Evolutionary conservation across 2,113 vertebrate species (phyloP), one percentile per base, ranked within the genome.

Genomic region (Caloenas nicobarica): DNA sequence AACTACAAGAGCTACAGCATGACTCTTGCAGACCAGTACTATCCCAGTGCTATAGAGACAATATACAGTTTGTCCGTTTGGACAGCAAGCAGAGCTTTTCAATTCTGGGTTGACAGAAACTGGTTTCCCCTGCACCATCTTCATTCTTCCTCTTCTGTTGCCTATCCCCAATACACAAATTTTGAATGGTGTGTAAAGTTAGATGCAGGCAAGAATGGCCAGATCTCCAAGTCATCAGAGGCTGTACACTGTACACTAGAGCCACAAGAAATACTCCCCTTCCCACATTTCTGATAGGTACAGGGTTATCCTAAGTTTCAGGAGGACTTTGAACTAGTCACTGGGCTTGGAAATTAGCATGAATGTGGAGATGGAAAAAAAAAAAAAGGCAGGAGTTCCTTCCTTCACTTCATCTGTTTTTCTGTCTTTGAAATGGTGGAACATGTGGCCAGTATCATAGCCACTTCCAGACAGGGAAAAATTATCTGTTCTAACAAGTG

Each of bases 51-150:
- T 19, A 7, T 25, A 25, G 50, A 82, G 48, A 10, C 17, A 56
- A n/a, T 60, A 31, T 34, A 42, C 8, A 50, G 42, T 65, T 56
- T 69, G 16, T 23, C 40, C 50, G 25, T 62, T 50, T 57, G 58
- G 44, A 60, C 31, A 57, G 36, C 24, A 65, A 60, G 40, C 25
- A 71, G 36, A n/a, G 29, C 24, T 65, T 46, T 71, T 71, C 38
- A 58, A 3, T 70, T 36, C 50, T 38, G 19, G 5, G 6, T 48
- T 65, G 25, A 13, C 44, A 88, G 24, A 64, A 65, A 65, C 26
- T 46, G 11, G 2, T 56, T 62, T 23, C 23, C 5, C 3, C 26
- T 2, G 25, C 10, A 21, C 31, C 1, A 0, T 66, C 16, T 53
- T 71, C 11, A 18, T 71, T 56, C 16, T 81, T 66, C 8, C 12